Percentiles rank a stretch among this genome's conserved stretches.
phyloP scores from a whole-genome alignment of 1,140 invertebrate genomes.

The Sarcophaga bullata region DNA sequence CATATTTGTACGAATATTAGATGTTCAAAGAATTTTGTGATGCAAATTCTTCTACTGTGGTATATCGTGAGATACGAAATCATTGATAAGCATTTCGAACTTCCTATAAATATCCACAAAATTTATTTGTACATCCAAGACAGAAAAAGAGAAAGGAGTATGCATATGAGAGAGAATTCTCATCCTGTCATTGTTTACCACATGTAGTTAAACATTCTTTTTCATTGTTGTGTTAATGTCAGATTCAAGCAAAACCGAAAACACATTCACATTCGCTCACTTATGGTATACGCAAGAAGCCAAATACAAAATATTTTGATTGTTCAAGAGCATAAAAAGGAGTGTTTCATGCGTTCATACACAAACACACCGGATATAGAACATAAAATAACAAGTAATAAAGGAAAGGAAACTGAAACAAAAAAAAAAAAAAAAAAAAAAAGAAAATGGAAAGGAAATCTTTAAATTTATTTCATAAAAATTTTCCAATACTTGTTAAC shows the following conservation, averaged over 20 bases:
- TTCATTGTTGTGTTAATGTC: constrained; percentile 3
- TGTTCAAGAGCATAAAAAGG: background rate
- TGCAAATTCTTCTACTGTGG: too few relatives aligned
- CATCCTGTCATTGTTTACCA: background rate
- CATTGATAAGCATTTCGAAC: too few relatives aligned
- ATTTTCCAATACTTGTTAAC: too few relatives aligned
- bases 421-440: background rate
- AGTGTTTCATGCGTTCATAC: background rate
- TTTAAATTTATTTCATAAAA: background rate
- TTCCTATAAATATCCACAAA: too few relatives aligned
- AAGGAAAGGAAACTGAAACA: background rate
- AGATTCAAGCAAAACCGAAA: background rate
- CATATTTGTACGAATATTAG: too few relatives aligned
- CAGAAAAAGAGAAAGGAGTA: too few relatives aligned
- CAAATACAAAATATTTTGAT: too few relatives aligned
- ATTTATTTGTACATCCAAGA: too few relatives aligned
- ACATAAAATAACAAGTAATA: constrained; percentile 18
- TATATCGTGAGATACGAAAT: too few relatives aligned
- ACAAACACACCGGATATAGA: background rate
- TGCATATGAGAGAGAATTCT: too few relatives aligned
- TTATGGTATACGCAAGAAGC: too few relatives aligned
- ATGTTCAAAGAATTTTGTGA: too few relatives aligned
- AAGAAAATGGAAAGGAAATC: background rate
- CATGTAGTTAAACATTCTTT: background rate
- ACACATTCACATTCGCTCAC: background rate